phyloP scores from a whole-genome alignment of 2,797 vertebrate species.

The Scolopax bukidnonensis region DNA sequence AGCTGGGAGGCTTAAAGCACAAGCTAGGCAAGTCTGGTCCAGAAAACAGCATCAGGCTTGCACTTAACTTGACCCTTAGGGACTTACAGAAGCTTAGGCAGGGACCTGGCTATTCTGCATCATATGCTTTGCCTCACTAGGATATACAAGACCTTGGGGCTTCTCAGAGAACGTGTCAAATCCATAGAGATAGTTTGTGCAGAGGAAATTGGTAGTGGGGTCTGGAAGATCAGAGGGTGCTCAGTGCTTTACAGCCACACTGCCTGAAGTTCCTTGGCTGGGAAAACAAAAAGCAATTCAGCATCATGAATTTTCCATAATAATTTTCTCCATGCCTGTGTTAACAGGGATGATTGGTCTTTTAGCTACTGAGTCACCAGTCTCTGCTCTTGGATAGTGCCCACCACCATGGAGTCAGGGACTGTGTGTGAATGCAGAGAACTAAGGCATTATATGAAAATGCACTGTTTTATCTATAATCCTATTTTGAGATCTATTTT shows the following conservation, averaged over 20 bases:
- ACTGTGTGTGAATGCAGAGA: neutral
- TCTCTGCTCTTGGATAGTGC: neutral
- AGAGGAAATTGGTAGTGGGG: neutral
- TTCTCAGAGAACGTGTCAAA: neutral
- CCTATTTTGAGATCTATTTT: neutral
- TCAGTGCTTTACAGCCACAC: neutral
- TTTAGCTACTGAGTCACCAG: neutral
- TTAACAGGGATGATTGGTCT: neutral
- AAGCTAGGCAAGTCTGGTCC: neutral
- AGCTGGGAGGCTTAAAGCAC: neutral
- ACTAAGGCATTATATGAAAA: neutral
- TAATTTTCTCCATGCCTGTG: neutral
- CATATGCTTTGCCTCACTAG: neutral
- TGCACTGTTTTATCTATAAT: neutral
- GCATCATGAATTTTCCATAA: neutral
- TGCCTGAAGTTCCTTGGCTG: neutral
- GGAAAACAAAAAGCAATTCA: neutral
- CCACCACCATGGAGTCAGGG: neutral
- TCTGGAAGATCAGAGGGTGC: neutral
- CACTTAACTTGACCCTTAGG: conserved; percentile 14
- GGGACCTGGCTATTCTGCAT: neutral
- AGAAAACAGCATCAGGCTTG: neutral
- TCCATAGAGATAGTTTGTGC: neutral
- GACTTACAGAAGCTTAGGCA: neutral
- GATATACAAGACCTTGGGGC: neutral